These are phyloP conservation scores for Hesperia comma DNA, from an alignment of 2,888 invertebrate species.

Conservation along the genomic window DNA sequence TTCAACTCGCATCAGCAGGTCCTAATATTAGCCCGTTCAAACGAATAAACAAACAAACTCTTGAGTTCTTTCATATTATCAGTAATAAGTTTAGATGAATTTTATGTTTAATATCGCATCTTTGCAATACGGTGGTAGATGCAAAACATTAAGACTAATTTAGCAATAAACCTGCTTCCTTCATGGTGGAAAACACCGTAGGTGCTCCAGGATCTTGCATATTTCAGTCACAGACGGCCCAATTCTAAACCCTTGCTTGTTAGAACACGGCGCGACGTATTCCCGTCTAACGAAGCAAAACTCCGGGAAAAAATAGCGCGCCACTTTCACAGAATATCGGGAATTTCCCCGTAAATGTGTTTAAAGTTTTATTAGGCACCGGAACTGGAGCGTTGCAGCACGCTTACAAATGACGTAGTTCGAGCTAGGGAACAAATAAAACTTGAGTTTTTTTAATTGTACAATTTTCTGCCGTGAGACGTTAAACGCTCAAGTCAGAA, in stretches of 20 bases:
- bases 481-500: no score
- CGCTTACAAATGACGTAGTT: slow-evolving; percentile 7
- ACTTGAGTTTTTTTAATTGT: neutral
- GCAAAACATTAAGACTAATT: no score
- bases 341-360: slow-evolving; percentile 6
- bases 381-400: slow-evolving; percentile 1
- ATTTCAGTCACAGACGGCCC: neutral
- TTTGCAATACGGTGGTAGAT: no score
- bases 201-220: neutral
- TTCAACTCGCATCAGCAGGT: no score
- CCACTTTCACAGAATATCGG: slow-evolving; percentile 4
- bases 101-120: no score
- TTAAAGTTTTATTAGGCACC: slow-evolving; percentile 9
- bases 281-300: slow-evolving; percentile 14
- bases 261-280: slow-evolving; percentile 1
- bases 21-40: no score
- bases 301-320: neutral
- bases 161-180: no score
- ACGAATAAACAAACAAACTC: no score
- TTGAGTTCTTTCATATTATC: no score
- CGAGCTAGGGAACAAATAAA: neutral
- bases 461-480: no score
- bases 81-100: no score
- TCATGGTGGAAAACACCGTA: no score
- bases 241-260: slow-evolving; percentile 1